Evolutionary conservation across 2,888 invertebrate genomes (phyloP), one percentile per base, ranked within the genome.

Genomic region (Agonopterix heracliana): DNA sequence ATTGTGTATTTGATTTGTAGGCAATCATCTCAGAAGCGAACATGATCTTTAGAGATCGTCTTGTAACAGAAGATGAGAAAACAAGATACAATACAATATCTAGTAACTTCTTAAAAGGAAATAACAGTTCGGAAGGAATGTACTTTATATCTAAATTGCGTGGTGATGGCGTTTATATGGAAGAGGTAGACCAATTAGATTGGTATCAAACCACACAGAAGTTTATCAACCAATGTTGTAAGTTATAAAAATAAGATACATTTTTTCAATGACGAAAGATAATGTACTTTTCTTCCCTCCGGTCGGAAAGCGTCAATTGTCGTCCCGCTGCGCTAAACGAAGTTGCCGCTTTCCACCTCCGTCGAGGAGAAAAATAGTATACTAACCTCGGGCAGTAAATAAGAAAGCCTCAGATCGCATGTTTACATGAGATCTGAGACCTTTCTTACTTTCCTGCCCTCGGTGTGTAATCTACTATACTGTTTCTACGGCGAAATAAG

Each of bases 1-100:
- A 26, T 38, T 10, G 9, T n/a, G 5, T 38, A 1, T 41, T 12
- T 2, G 8, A 51, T 36, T 69, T 54, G 35, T 73, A 95, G 92
- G 92, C 93, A 2, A 87, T 95, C 59, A 82, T 90, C 34, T 92
- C 95, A 60, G 97, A 97, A 89, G 93, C 94, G 1, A 82, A 91
- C 50, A 86, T 93, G 52, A 89, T 94, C 66, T 97, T 97, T 76
- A 89, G 91, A 57, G 95, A 96, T 69, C 90, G 93, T 59, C 81
- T 97, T 14, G 90, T 92, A 1, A 90, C 89, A 13, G 85, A 89
- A 4, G 91, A 93, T 17, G 93, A 95, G 54, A 90, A 90, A 50
- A 74, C 80, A n/a, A 89, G 90, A 64, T 94, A 94, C 65, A 91
- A 92, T 59, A 74, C 83, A 9, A 91, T 96, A 50, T 72, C 93